Base-by-base conservation (phyloP, 2,888 invertebrate genomes). In the Eucera pruinosa region DNA sequence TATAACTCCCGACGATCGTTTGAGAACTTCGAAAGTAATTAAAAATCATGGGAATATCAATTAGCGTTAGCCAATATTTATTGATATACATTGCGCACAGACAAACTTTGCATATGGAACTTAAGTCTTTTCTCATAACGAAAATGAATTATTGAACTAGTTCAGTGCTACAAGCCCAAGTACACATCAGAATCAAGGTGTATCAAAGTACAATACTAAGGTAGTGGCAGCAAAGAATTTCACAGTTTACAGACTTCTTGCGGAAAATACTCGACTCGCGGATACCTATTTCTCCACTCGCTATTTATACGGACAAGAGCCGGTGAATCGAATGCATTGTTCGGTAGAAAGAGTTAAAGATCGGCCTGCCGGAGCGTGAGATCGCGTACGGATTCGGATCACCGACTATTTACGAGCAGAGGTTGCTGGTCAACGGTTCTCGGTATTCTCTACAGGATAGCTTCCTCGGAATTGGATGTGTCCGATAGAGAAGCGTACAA, bases 321-420 rank as follows among this genome's bases (percentile, higher is more conserved):
- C 64, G 36, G 9, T 5, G 48, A 50, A 65, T 41, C 41, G 62
- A 58, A 30, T 20, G 25, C 47, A 13, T 33, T 13, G 45, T 15
- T 2, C 47, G 9, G 41, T n/a, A 20, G 65, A 71, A 65, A 71
- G 75, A 80, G 82, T 81, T 81, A 81, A 79, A 79, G 71, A 60
- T 75, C 58, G 65, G 61, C 39, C 54, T 23, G 47, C 23, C 30
- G 57, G 7, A 57, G 55, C 62, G 62, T 52, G 61, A 55, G 52
- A 75, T 66, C 58, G 48, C 15, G 30, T 67, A 48, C 61, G 70
- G 80, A 69, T 80, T 62, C 80, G 80, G 82, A 78, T 80, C 77
- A 48, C 15, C 54, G 67, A 45, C 41, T 80, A 83, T 82, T 83
- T 80, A 83, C 74, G 80, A 43, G 52, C n/a, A 15, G 39, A 70